Evolutionary conservation across 2,797 vertebrate species (phyloP), one percentile per base, ranked within the genome.

Genomic region (Cynodonichthys magdalenae): DNA sequence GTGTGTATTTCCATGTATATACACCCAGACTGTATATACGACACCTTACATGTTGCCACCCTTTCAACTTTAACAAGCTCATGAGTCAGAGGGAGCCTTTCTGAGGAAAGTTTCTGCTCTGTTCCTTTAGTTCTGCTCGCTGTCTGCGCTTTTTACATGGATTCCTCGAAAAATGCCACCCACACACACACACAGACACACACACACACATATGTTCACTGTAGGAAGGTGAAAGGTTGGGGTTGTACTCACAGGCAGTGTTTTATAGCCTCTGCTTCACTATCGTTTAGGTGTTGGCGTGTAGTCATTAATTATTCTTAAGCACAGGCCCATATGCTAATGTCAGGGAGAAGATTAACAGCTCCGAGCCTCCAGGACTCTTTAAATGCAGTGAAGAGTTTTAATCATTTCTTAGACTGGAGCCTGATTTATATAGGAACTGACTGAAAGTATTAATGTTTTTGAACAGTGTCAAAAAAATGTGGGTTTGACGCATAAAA

Each of bases 11-110:
- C 81, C 91, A 91, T 91, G 90, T 92, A 91, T 92, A 91, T 92
- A 92, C 90, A 92, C 64, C 54, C 70, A 66, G 70, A 60, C 75
- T 92, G 90, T 92, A 92, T 92, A 93, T 92, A 93, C 88, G 86
- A 87, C 84, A 75, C 84, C 85, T 83, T 82, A 82, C 87, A 89
- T 89, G 78, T 24, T 85, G 83, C 79, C 79, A 69, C 82, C 84
- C 73, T 89, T 18, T 56, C 72, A 68, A 56, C 72, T 31, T 36
- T 57, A 75, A 85, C 79, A 45, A 55, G 67, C 56, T 78, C 75
- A 46, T 65, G 64, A 67, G 66, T 67, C 9, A 3, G 10, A 18
- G 69, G 55, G 65, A 47, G 51, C 57, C 41, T n/a, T 75, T 71
- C 48, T 57, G 54, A 66, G 79, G 68, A 79, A 67, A 76, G 49